Conservation (phyloP, 2,113 vertebrate genomes). For the Stomatorhinus ivindoensis region DNA sequence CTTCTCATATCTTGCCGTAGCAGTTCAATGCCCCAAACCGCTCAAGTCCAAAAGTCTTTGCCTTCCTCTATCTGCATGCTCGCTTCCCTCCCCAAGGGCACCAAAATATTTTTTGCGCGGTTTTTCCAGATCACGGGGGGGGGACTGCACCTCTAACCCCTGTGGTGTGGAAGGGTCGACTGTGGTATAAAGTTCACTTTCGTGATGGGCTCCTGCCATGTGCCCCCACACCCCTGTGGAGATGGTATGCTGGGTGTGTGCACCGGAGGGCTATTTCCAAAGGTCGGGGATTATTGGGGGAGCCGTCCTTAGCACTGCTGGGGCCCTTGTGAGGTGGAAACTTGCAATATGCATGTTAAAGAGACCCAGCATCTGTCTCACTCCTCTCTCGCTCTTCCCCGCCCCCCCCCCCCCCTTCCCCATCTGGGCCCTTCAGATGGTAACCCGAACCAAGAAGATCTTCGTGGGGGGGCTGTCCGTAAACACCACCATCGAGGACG, state of each 20-base stretch:
- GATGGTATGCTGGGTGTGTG: neutral
- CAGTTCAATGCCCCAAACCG: neutral
- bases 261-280: neutral
- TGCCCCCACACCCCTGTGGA: neutral
- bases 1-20: neutral
- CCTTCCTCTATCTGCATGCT: neutral
- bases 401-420: slow-evolving; percentile 23
- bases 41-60: neutral
- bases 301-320: neutral
- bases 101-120: neutral
- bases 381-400: slow-evolving; percentile 4
- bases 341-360: neutral
- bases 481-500: slow-evolving; percentile 91
- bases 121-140: neutral
- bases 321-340: neutral
- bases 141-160: neutral
- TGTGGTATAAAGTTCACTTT: neutral
- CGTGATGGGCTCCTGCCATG: neutral
- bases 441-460: slow-evolving; percentile 97
- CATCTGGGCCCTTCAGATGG: slow-evolving; percentile 67
- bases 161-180: neutral
- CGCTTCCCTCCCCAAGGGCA: neutral
- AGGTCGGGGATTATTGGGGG: neutral
- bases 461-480: slow-evolving; percentile 93
- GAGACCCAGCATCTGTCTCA: neutral